phyloP scores from a whole-genome alignment of 2,797 vertebrate genomes.

The Telmatherina bonti region DNA sequence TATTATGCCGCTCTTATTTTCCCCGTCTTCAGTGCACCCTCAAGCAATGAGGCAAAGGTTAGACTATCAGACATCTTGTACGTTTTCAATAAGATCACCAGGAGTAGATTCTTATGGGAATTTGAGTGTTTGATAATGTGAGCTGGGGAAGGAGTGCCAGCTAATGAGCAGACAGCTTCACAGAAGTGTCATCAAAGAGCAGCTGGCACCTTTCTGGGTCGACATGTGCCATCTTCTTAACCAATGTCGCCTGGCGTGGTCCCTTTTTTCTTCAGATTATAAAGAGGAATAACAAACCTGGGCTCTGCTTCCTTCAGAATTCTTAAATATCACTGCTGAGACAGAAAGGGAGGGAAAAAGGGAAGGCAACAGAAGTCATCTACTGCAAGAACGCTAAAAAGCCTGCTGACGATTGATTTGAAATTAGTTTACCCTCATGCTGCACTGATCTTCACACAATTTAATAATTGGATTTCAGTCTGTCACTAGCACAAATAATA shows the following conservation, averaged over 20 bases:
- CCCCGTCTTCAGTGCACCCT: constrained; percentile 20
- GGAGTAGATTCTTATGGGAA: constrained; percentile 72
- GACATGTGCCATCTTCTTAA: constrained; percentile 72
- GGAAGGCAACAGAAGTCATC: constrained; percentile 44
- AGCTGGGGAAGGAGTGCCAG: constrained; percentile 64
- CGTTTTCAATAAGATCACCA: constrained; percentile 72
- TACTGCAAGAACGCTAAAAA: constrained; percentile 39
- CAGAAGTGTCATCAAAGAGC: constrained; percentile 79
- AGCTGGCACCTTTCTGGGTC: constrained; percentile 76
- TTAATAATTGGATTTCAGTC: constrained; percentile 63
- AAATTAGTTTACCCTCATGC: constrained; percentile 70
- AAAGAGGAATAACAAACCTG: constrained; percentile 40
- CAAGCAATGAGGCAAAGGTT: constrained; percentile 60
- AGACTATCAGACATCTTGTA: constrained; percentile 66
- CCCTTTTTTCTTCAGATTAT: constrained; percentile 56
- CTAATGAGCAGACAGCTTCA: constrained; percentile 82
- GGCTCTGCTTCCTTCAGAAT: constrained; percentile 49
- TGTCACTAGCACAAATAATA: constrained; percentile 60
- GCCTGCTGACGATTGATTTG: constrained; percentile 53
- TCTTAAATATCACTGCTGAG: constrained; percentile 49
- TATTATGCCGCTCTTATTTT: constrained; percentile 13
- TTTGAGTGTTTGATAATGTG: constrained; percentile 75
- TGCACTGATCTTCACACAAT: constrained; percentile 66
- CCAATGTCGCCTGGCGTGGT: constrained; percentile 50
- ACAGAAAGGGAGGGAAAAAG: constrained; percentile 13